Evolutionary conservation across 2,113 vertebrate genomes (phyloP).

Genomic region (Neopipo cinnamomea): DNA sequence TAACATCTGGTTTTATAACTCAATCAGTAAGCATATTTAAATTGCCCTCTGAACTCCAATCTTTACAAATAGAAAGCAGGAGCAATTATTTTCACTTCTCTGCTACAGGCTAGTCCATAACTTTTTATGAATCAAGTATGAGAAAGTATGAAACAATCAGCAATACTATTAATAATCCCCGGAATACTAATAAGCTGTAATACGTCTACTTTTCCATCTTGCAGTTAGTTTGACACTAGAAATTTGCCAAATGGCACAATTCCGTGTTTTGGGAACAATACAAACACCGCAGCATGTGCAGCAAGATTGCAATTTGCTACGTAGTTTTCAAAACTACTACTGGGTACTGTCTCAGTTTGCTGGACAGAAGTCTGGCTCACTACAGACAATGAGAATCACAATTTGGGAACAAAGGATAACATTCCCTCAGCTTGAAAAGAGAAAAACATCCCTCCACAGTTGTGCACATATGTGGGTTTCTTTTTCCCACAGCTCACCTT

Average conservation of each 20-base stretch:
- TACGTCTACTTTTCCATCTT: not conserved
- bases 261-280: not conserved
- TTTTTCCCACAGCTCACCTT: conserved; percentile 14
- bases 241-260: not conserved
- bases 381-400: not conserved
- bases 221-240: not conserved
- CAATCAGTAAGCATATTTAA: not conserved
- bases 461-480: not conserved
- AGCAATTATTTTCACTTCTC: conserved; percentile 25
- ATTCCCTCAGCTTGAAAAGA: not conserved
- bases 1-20: conserved; percentile 15
- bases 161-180: not conserved
- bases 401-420: conserved; percentile 64
- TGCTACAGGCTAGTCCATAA: not conserved
- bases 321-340: not conserved
- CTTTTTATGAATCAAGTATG: conserved; percentile 41
- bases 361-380: not conserved
- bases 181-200: not conserved
- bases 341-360: not conserved
- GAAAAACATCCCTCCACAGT: not conserved
- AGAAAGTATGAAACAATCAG: conserved; percentile 11
- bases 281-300: not conserved
- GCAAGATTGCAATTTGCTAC: not conserved
- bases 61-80: not conserved
- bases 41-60: not conserved